These are phyloP conservation scores for Pandemis heparana DNA, from an alignment of 2,888 invertebrate genomes.

Conservation along the genomic window DNA sequence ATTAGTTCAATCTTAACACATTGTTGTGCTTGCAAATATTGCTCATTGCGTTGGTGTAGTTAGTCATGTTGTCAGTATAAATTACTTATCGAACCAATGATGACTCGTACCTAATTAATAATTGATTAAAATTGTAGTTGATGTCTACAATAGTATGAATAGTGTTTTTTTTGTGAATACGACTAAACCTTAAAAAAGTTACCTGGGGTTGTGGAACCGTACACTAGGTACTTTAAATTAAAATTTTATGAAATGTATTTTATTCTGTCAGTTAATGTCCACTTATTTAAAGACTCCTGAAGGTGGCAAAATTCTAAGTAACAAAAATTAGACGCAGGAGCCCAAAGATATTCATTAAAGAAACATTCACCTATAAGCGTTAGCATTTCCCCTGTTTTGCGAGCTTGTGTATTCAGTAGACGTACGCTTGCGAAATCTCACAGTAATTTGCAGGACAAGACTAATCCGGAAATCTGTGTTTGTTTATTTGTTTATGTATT, in stretches of 20 bases:
- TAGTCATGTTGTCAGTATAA: background rate
- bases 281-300: background rate
- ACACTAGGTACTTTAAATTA: too few species aligned
- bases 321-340: background rate
- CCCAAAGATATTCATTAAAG: background rate
- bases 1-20: constrained; percentile 39
- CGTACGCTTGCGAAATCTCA: constrained; percentile 5
- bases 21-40: constrained; percentile 22
- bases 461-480: constrained; percentile 21
- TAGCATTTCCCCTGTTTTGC: background rate
- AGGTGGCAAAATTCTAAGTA: background rate
- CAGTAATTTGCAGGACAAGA: constrained; percentile 19
- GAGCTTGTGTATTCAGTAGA: constrained; percentile 12
- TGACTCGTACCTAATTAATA: background rate
- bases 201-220: too few species aligned
- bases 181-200: too few species aligned
- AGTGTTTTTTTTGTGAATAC: background rate
- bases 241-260: background rate
- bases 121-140: too few species aligned
- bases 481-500: constrained; percentile 23
- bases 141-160: background rate
- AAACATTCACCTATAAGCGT: background rate
- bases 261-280: background rate
- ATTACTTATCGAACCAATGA: background rate
- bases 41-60: background rate